Evolutionary conservation across 1,140 invertebrate genomes (phyloP).

Genomic region (Vanessa tameamea): DNA sequence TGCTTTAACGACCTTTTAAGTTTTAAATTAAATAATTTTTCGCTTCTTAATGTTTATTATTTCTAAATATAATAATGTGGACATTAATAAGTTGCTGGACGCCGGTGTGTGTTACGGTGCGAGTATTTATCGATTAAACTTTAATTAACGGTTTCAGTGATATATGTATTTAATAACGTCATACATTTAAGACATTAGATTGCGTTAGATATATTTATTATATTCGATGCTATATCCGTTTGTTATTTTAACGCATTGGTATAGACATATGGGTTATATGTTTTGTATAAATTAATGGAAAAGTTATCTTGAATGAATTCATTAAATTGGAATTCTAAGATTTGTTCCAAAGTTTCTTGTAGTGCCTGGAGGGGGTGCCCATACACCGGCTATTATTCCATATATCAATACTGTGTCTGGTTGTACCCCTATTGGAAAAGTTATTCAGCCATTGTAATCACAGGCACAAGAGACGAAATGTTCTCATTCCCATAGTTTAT

Average conservation of each 20-base stretch:
- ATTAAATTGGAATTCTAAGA: too few species aligned
- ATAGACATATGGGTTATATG: not conserved
- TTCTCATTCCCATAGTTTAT: too few species aligned
- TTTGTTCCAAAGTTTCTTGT: too few species aligned
- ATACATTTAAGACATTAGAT: too few species aligned
- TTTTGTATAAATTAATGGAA: not conserved
- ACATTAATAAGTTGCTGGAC: not conserved
- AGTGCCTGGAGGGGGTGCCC: too few species aligned
- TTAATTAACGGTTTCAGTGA: not conserved
- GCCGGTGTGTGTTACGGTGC: not conserved
- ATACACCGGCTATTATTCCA: too few species aligned
- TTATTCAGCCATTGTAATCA: too few species aligned
- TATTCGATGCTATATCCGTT: not conserved
- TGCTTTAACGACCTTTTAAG: conserved; percentile 25
- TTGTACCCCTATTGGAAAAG: too few species aligned
- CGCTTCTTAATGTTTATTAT: conserved; percentile 18
- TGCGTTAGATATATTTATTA: conserved; percentile 2
- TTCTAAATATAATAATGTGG: not conserved
- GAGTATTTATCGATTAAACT: not conserved
- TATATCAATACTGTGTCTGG: too few species aligned
- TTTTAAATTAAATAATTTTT: conserved; percentile 28
- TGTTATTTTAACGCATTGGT: not conserved
- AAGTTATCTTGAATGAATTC: too few species aligned
- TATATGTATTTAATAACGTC: not conserved
- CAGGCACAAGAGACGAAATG: too few species aligned